These are phyloP conservation scores for Megaptera novaeangliae DNA, from an alignment of 2,113 vertebrate genomes.

Conservation along the genomic window DNA sequence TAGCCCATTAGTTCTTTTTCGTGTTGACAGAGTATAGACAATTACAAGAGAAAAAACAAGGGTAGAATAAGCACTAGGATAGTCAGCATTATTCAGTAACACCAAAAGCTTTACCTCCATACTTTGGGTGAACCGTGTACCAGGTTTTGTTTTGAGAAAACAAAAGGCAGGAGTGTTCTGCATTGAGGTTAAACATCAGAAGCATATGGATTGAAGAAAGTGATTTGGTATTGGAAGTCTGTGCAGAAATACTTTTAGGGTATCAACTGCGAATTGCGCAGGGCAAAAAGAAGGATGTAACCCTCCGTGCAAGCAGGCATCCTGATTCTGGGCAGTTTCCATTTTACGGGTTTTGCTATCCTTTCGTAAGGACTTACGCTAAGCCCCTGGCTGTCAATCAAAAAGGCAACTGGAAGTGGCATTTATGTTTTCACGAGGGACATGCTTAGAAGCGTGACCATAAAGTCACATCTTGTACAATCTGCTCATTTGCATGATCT, in stretches of 20 bases:
- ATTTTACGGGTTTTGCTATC: conserved; percentile 21
- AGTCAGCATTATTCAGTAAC: conserved; percentile 59
- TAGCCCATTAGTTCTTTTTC: conserved; percentile 53
- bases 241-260: conserved; percentile 67
- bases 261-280: conserved; percentile 33
- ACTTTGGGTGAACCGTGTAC: neutral
- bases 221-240: conserved; percentile 62
- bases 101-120: conserved; percentile 16
- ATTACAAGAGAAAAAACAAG: neutral
- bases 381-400: neutral
- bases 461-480: neutral
- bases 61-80: conserved; percentile 14
- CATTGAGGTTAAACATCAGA: neutral
- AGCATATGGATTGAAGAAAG: neutral
- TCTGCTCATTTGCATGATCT: conserved; percentile 63
- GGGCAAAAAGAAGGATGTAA: neutral
- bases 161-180: conserved; percentile 12
- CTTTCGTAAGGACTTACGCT: conserved; percentile 18
- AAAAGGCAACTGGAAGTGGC: neutral
- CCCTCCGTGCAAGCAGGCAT: neutral
- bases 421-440: conserved; percentile 22
- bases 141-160: conserved; percentile 18
- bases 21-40: conserved; percentile 22
- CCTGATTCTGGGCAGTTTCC: neutral
- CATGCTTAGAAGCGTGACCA: conserved; percentile 19